Base-by-base conservation (phyloP, 2,113 vertebrate genomes). In the Pongo abelii region DNA sequence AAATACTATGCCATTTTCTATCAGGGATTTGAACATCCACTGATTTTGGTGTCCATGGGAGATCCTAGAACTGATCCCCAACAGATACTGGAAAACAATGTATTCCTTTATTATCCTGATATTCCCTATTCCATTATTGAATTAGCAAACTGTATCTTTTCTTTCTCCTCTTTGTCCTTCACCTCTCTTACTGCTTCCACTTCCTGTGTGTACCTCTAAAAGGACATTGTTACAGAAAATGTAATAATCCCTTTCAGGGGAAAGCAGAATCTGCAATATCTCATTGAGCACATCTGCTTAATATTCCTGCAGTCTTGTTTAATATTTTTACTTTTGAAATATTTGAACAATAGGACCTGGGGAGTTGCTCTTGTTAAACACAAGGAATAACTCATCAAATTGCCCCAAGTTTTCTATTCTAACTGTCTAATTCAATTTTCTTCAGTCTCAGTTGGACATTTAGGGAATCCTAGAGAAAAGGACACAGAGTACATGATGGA, bases 311-410 rank as follows among this genome's bases (percentile, higher is more conserved):
- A 48, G 48, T 32, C 59, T 84, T 2, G 13, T 64, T 97, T 94
- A 94, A 94, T 74, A 59, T 95, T 96, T 72, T 97, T 61, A 88
- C 48, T 70, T 94, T 48, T 89, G 77, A 94, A 81, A 94, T 93
- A 75, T 96, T 78, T 91, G 94, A 97, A 61, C 55, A 69, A 79
- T 70, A 20, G 72, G 23, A 84, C 84, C 16, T 74, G 91, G 59
- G 59, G 59, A 97, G 40, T 90, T 91, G 16, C 32, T 96, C 80
- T 86, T 35, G 35, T 67, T 81, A 22, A 93, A 95, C 94, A 38
- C 59, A 74, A 81, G 16, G 70, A 81, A n/a, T 40, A 79, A 89
- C 20, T 81, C 96, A 97, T 52, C 55, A 90, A 93, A 90, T 90
- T 81, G 38, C 43, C 69, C 55, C 2, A 48, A 38, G 83, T 72